Evolutionary conservation across 2,113 vertebrate species (phyloP), one percentile per base, ranked within the genome.

Genomic region (Cettia cetti): DNA sequence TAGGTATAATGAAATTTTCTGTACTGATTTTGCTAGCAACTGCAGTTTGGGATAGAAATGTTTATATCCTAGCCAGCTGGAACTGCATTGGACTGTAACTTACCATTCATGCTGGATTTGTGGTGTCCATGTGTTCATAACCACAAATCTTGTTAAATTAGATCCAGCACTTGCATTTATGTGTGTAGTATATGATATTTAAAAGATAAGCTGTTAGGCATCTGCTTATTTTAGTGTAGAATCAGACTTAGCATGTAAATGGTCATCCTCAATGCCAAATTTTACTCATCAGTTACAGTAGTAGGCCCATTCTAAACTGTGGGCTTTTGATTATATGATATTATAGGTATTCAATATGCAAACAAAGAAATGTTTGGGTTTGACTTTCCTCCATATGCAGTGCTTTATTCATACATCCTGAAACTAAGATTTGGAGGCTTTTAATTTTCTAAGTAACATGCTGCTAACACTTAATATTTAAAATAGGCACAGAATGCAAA

Each of bases 131-230:
- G 95, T 97, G 96, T 95, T 98, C 93, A 76, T 72, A 92, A 95
- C 84, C 87, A 97, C 95, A 97, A 96, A 97, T 97, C 96, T 92
- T 79, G 92, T 86, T 96, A 97, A 96, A 95, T 95, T 96, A 91
- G 82, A 92, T 94, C 84, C 92, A 95, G 92, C 79, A 78, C 63
- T 96, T 91, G 68, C 44, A 74, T 82, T 96, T 94, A 31, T 66
- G 69, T 93, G 87, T 88, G 95, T 91, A 94, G 54, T 95, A 21
- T 53, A 56, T 89, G 64, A 88, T 93, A 82, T 97, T 97, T 96
- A 96, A 96, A 96, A 97, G 94, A 92, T 96, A 97, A 98, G 89
- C 94, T 97, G 95, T 92, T 95, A 77, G 44, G 54, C 71, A 95
- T 91, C 75, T 90, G 72, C 56, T n/a, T 95, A 76, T 95, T 94